phyloP scores from a whole-genome alignment of 2,888 invertebrate genomes.

The Thera britannica region DNA sequence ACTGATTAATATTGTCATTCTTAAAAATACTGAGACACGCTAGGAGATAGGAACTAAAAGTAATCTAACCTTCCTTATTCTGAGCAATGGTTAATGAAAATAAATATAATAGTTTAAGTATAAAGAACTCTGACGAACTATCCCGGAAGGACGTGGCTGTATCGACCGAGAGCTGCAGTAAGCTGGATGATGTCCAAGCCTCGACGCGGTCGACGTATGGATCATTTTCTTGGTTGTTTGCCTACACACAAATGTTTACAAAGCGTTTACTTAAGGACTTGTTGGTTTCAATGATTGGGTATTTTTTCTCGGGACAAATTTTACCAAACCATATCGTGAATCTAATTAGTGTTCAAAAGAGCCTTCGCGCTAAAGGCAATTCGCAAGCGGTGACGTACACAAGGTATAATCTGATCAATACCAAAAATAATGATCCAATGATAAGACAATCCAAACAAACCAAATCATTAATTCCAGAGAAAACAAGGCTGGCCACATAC shows the following conservation, averaged over 20 bases:
- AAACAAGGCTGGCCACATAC: slow-evolving; percentile 40
- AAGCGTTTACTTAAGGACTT: slow-evolving; percentile 66
- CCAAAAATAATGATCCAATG: slow-evolving; percentile 42
- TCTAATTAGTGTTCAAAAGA: slow-evolving; percentile 60
- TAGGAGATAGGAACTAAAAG: neutral
- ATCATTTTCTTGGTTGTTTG: slow-evolving; percentile 63
- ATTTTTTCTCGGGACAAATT: slow-evolving; percentile 57
- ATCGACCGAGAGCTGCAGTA: slow-evolving; percentile 42
- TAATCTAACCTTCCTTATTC: slow-evolving; percentile 11
- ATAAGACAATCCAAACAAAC: slow-evolving; percentile 53
- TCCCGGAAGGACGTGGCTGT: slow-evolving; percentile 46
- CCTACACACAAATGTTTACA: slow-evolving; percentile 64
- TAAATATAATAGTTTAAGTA: slow-evolving; percentile 55
- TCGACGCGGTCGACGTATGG: slow-evolving; percentile 65
- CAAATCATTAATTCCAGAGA: slow-evolving; percentile 60
- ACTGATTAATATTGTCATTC: slow-evolving; percentile 6
- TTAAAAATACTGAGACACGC: no score
- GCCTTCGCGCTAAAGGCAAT: slow-evolving; percentile 54
- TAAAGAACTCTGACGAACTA: slow-evolving; percentile 47
- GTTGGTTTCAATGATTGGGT: slow-evolving; percentile 52
- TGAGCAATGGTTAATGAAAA: slow-evolving; percentile 59
- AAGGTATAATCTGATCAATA: slow-evolving; percentile 60
- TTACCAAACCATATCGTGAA: slow-evolving; percentile 65
- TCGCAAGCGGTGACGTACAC: slow-evolving; percentile 55
- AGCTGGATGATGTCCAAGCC: slow-evolving; percentile 54